Base-by-base conservation (phyloP, 2,888 invertebrate species). In the Agrochola circellaris region DNA sequence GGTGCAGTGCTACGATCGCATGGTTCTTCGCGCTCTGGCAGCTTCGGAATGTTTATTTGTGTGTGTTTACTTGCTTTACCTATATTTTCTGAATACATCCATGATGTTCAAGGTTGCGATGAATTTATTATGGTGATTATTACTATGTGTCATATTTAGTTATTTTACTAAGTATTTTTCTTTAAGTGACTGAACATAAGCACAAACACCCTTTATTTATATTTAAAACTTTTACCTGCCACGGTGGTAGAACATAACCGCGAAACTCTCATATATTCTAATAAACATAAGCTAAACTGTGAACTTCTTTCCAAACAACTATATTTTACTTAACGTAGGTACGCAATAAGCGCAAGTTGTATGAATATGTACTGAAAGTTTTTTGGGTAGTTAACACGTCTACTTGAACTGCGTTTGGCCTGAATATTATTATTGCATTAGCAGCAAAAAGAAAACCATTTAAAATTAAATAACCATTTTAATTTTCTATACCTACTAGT, bases 241-340 rank as follows among this genome's bases (percentile, higher is more conserved):
- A n/a, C n/a, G 42, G 23, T 23, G 17, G 56, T 11, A 42, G 8
- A 75, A 81, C n/a, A 73, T 38, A 64, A 75, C 76, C 68, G 5
- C 26, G n/a, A 68, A 86, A 81, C 68, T 81, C 67, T 45, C 73
- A 66, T 84, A 82, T 71, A 79, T 84, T 84, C 56, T 79, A 76
- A 83, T 86, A 75, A 87, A 70, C 61, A 54, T 70, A 73, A 79
- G 60, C 75, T 79, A 79, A 77, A 68, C 72, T 81, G 64, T 61
- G 66, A 81, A 79, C 70, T 81, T 83, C 82, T 81, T 82, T 67
- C 54, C 67, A 74, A 86, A 83, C 86, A 80, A 87, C 83, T 77
- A 67, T 77, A 88, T 81, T 78, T 87, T 83, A 87, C 80, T 72
- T 81, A 83, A 76, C 71, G 66, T 51, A n/a, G n/a, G n/a, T n/a